Percentiles rank a stretch among this genome's conserved stretches.
Evolutionary conservation across 2,797 vertebrate species (phyloP).

Genomic region (Trichosurus vulpecula): DNA sequence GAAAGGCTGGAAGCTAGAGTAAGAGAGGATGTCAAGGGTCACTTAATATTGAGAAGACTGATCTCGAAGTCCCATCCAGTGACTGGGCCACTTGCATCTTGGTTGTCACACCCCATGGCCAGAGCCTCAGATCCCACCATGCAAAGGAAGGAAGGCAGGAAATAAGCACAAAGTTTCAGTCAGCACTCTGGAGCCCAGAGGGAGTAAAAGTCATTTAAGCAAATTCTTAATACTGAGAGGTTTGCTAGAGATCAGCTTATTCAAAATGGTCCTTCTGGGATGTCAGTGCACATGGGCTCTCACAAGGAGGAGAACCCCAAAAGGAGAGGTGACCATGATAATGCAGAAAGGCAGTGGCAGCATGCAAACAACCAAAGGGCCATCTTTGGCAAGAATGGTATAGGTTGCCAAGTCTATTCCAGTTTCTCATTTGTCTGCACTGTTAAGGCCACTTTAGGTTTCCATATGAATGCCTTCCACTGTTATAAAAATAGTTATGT

Average conservation of each 20-base stretch:
- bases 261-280: neutral
- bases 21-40: neutral
- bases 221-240: neutral
- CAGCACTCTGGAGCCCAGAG: neutral
- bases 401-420: neutral
- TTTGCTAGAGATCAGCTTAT: neutral
- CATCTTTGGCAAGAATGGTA: neutral
- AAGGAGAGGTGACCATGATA: neutral
- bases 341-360: slow-evolving; percentile 15
- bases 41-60: neutral
- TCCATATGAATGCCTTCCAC: slow-evolving; percentile 5
- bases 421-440: slow-evolving; percentile 20
- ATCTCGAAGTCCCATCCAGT: neutral
- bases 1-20: neutral
- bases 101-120: neutral
- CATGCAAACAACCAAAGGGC: neutral
- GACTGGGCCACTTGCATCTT: neutral
- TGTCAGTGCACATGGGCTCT: neutral
- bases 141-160: neutral
- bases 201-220: neutral
- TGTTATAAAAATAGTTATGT: slow-evolving; percentile 36
- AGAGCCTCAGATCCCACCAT: neutral
- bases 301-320: neutral
- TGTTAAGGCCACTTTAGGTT: slow-evolving; percentile 71
- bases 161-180: neutral